Percentiles rank a stretch among this genome's conserved stretches.
Evolutionary conservation across 2,888 invertebrate species (phyloP).

Genomic region (Ramazzottius varieornatus): DNA sequence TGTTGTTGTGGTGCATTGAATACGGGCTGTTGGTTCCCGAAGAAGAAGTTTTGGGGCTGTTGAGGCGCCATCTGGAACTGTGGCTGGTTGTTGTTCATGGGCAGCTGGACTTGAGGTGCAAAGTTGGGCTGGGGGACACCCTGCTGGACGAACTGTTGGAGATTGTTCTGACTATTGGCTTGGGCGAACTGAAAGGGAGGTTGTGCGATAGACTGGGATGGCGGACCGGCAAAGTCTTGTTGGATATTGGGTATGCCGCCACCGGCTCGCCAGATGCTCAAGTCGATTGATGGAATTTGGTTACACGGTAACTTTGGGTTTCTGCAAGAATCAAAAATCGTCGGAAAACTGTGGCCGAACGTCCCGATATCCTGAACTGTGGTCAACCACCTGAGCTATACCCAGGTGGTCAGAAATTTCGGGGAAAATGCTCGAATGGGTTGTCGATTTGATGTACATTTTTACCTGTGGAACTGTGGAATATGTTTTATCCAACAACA

Average conservation of each 20-base stretch:
- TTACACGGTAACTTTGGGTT: neutral
- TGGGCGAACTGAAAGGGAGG: neutral
- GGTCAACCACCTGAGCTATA: too few species aligned
- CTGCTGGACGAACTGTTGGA: constrained; percentile 2
- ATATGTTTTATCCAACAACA: neutral
- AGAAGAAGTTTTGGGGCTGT: neutral
- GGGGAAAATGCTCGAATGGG: neutral
- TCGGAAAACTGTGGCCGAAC: too few species aligned
- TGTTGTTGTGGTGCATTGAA: too few species aligned
- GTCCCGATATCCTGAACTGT: too few species aligned
- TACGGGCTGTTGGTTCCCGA: too few species aligned
- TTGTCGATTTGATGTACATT: neutral
- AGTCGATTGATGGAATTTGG: neutral
- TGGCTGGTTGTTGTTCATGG: neutral
- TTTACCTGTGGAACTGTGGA: neutral
- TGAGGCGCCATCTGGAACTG: neutral
- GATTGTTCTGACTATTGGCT: too few species aligned
- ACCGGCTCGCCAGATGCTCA: neutral
- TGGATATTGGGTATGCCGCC: neutral
- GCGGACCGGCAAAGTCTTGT: neutral
- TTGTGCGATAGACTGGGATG: neutral
- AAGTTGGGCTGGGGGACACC: neutral
- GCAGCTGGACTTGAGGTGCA: neutral
- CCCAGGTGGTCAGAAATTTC: too few species aligned
- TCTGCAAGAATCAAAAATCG: too few species aligned